Evolutionary conservation across 2,888 invertebrate species (phyloP).

Genomic region (Thymelicus acteon): DNA sequence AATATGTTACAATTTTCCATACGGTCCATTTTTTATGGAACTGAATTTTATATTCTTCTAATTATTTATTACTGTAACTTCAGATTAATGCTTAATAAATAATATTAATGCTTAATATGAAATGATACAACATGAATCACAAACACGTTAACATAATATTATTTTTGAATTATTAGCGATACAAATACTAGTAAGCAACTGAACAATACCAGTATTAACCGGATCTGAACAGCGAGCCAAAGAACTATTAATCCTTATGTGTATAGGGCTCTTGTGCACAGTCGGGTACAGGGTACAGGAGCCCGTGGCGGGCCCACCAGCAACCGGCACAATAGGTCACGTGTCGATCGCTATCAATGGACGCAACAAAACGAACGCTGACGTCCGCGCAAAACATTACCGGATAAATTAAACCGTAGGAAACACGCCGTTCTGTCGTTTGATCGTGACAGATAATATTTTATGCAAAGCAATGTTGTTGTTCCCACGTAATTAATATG

Average conservation of each 20-base stretch:
- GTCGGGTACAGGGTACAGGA: slow-evolving; percentile 28
- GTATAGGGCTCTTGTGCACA: not conserved
- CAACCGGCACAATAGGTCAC: slow-evolving; percentile 60
- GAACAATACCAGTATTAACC: too few relatives aligned
- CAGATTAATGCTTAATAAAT: too few relatives aligned
- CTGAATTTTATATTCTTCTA: too few relatives aligned
- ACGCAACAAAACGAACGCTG: slow-evolving; percentile 43
- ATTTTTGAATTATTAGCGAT: too few relatives aligned
- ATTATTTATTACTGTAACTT: too few relatives aligned
- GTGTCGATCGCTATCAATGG: slow-evolving; percentile 77
- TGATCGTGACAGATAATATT: slow-evolving; percentile 38
- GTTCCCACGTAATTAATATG: slow-evolving; percentile 39
- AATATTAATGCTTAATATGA: too few relatives aligned
- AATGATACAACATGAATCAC: too few relatives aligned
- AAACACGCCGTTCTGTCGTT: slow-evolving; percentile 33
- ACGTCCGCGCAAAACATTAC: slow-evolving; percentile 58
- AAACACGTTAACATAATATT: too few relatives aligned
- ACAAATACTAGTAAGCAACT: too few relatives aligned
- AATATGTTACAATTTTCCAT: too few relatives aligned
- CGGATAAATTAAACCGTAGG: slow-evolving; percentile 50
- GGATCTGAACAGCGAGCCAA: too few relatives aligned
- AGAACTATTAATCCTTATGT: not conserved
- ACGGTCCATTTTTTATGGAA: too few relatives aligned
- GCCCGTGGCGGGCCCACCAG: slow-evolving; percentile 34
- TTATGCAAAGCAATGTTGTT: slow-evolving; percentile 38